Base-by-base conservation (phyloP, 2,113 vertebrate genomes). In the Montifringilla adamsi region DNA sequence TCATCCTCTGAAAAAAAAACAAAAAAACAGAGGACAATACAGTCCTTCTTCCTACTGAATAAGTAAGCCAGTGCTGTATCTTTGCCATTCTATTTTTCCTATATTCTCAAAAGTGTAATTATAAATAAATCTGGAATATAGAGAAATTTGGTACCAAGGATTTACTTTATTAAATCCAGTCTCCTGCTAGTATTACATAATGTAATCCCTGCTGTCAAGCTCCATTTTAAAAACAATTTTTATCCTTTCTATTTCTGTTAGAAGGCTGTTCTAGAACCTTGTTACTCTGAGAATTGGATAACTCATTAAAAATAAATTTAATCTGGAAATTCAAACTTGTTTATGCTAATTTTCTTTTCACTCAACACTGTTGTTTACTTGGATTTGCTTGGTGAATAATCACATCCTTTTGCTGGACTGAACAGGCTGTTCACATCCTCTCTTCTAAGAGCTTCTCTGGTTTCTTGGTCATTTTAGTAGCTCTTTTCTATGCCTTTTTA, bases 341-440 rank as follows among this genome's bases (percentile, higher is more conserved):
- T 93, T 91, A 70, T 87, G 13, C 43, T 93, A 30, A 22, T 90
- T 88, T 96, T 93, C 10, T 27, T 94, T 92, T 94, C 68, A 31
- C 30, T 94, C 58, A 88, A 58, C 26, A 30, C 82, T 67, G 39
- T 56, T 95, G 84, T 94, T 93, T 83, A 86, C 76, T 79, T 86
- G 72, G 4, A 86, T 93, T 93, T 92, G 39, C 76, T 80, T 89
- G 47, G 31, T 52, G 52, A 95, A 72, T 95, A 92, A 67, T 87
- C 47, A 49, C 62, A 81, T 67, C 60, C 35, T 84, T 92, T 97
- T 44, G 37, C 69, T 94, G 85, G 47, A 47, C 60, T 67, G 89
- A 90, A 75, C 59, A 84, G 70, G 6, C 52, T 67, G 68, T 93
- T 93, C 89, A 55, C 15, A 43, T 78, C 64, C 33, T 87, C 47